Evolutionary conservation across 2,113 vertebrate species (phyloP).

Genomic region (Oceanites oceanicus): DNA sequence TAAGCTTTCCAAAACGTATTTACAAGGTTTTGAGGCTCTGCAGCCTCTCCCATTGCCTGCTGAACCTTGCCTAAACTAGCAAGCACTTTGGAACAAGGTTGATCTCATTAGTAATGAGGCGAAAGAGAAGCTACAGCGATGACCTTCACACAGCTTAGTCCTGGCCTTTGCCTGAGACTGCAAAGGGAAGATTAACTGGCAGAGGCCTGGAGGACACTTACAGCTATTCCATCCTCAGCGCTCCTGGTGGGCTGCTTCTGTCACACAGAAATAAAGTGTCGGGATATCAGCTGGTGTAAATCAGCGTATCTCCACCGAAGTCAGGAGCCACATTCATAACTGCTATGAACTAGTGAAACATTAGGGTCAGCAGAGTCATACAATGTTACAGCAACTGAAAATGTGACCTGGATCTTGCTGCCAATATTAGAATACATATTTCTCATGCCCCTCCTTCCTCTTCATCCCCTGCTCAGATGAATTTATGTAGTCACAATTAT

Average conservation of each 20-base stretch:
- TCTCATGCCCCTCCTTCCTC: background rate
- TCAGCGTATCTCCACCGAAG: background rate
- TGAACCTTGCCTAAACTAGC: background rate
- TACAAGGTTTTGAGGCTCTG: background rate
- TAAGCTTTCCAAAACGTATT: background rate
- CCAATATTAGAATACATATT: background rate
- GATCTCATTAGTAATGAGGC: background rate
- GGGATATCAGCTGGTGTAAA: background rate
- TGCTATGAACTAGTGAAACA: background rate
- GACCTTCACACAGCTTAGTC: background rate
- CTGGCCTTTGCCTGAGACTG: background rate
- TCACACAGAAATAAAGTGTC: fast-evolving
- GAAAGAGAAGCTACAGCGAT: background rate
- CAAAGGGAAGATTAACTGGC: background rate
- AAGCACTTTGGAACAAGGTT: background rate
- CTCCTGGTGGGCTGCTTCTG: background rate
- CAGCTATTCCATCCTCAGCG: background rate
- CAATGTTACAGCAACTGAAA: fast-evolving
- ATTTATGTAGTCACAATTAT: fast-evolving
- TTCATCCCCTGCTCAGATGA: background rate
- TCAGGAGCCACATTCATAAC: background rate
- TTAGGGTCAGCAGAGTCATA: background rate
- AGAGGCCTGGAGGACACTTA: background rate
- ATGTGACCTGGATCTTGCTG: background rate
- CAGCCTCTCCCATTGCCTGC: background rate